Conservation (phyloP, 2,797 vertebrate genomes). For the Melanotaenia pygmaea region DNA sequence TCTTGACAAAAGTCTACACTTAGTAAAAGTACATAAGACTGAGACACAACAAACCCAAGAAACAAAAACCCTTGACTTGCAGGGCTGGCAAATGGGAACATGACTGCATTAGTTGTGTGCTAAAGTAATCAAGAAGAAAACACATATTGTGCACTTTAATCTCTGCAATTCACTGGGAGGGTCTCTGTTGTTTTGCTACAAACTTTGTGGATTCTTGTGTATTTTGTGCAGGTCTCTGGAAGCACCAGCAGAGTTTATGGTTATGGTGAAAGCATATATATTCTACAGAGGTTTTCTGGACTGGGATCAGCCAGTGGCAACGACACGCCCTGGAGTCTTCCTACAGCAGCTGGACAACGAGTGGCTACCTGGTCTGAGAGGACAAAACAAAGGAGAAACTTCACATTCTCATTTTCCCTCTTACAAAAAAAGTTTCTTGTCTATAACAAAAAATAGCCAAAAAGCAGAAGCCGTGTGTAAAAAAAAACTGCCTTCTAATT, state of each 20-base stretch:
- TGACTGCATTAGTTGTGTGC: background rate
- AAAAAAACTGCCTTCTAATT: too few relatives aligned
- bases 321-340: constrained; percentile 96
- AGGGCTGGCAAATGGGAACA: background rate
- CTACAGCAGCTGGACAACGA: constrained; percentile 96
- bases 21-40: background rate
- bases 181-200: too few relatives aligned
- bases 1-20: too few relatives aligned
- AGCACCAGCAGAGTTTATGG: too few relatives aligned
- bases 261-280: too few relatives aligned
- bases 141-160: background rate
- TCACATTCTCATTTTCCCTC: background rate
- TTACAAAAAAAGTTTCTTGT: background rate
- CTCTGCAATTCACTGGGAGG: background rate
- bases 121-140: background rate
- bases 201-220: too few relatives aligned
- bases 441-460: background rate
- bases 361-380: constrained; percentile 88
- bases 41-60: background rate
- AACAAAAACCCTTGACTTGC: background rate
- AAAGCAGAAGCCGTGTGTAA: too few relatives aligned
- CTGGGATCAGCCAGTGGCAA: constrained; percentile 92
- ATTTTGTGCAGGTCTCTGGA: too few relatives aligned
- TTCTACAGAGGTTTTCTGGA: constrained; percentile 96
- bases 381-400: background rate